Conservation (phyloP, 1,140 invertebrate genomes). For the Aphaenogaster floridana region DNA sequence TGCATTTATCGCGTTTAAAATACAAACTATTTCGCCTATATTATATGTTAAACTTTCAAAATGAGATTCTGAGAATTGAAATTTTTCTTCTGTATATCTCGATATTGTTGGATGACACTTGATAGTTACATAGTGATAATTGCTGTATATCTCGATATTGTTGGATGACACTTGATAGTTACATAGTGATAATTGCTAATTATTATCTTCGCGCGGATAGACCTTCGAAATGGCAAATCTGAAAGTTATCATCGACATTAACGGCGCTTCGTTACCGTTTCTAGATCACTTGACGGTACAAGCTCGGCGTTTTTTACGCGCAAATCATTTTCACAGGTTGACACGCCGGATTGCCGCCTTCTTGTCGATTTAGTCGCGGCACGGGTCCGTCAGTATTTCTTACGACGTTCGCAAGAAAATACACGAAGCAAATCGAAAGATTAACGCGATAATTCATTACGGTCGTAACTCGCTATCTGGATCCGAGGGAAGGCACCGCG, state of each 20-base stretch:
- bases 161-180: not conserved
- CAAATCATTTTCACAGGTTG: conserved; percentile 74
- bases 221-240: not conserved
- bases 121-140: not conserved
- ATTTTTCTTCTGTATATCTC: not conserved
- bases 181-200: not conserved
- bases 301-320: conserved; percentile 57
- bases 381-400: conserved; percentile 44
- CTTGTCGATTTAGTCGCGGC: conserved; percentile 56
- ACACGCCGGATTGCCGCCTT: conserved; percentile 71
- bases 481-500: not conserved
- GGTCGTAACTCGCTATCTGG: not conserved
- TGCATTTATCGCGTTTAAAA: not conserved
- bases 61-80: not conserved
- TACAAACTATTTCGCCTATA: not conserved
- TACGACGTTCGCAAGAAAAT: conserved; percentile 37
- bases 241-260: not conserved
- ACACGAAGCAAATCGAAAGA: conserved; percentile 57
- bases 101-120: not conserved
- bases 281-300: not conserved
- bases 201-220: not conserved
- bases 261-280: not conserved
- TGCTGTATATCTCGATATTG: not conserved
- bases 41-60: not conserved
- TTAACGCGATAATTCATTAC: conserved; percentile 65